Evolutionary conservation across 1,140 invertebrate genomes (phyloP).

Genomic region (Piezodorus guildinii): DNA sequence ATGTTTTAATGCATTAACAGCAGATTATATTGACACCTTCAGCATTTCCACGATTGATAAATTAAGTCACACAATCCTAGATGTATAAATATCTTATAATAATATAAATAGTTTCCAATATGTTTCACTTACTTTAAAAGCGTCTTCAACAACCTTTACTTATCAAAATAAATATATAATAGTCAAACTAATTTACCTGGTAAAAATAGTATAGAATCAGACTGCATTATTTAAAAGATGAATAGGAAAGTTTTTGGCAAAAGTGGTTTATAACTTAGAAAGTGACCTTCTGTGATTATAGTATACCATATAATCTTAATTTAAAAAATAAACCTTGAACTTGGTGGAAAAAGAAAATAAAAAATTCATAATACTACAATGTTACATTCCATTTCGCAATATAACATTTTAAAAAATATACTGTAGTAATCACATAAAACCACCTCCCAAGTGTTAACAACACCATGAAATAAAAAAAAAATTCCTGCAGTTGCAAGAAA

Average conservation of each 20-base stretch:
- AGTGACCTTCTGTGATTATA: conserved; percentile 29
- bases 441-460: conserved; percentile 52
- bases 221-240: not conserved
- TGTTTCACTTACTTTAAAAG: too few species aligned
- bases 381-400: not conserved
- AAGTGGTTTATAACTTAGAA: conserved; percentile 30
- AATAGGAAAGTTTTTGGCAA: conserved; percentile 17
- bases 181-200: too few species aligned
- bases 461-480: conserved; percentile 31
- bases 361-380: not conserved
- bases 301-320: not conserved
- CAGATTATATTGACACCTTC: too few species aligned
- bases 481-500: conserved; percentile 23
- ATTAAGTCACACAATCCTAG: too few species aligned
- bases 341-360: not conserved
- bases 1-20: too few species aligned
- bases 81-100: too few species aligned
- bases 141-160: too few species aligned
- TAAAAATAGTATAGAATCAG: too few species aligned
- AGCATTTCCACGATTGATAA: too few species aligned
- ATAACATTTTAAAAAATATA: not conserved
- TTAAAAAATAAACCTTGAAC: too few species aligned
- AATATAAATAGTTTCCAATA: too few species aligned
- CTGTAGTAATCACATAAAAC: conserved; percentile 39
- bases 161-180: too few species aligned